A percentile compares a stretch with the other conserved stretches of the same genome.
phyloP scores from a whole-genome alignment of 2,888 invertebrate species.

The Capitulum mitella region DNA sequence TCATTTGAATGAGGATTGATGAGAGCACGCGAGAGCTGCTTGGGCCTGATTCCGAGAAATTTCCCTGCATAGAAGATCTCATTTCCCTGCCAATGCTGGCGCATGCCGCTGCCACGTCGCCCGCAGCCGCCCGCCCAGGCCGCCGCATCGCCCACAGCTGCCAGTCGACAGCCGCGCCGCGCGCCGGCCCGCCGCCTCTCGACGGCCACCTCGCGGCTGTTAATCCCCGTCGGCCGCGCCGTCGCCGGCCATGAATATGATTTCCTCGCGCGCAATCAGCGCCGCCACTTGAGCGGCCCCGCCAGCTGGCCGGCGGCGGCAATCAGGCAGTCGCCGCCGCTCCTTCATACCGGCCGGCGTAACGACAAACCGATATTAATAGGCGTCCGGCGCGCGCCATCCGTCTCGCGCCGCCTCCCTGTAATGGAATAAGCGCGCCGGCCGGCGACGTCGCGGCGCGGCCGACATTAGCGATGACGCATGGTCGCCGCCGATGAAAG shows the following conservation, averaged over 20 bases:
- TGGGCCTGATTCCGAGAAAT: neutral
- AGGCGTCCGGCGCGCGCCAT: neutral
- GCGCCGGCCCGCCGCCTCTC: neutral
- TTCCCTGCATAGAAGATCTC: no score
- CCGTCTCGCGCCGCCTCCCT: neutral
- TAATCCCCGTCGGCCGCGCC: neutral
- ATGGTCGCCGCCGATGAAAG: neutral
- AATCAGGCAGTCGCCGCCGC: neutral
- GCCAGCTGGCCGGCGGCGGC: neutral
- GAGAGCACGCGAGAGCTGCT: neutral
- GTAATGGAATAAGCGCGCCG: constrained; percentile 7
- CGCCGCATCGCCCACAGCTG: neutral
- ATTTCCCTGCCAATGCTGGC: no score
- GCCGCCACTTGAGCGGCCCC: neutral
- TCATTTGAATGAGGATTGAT: constrained; percentile 1
- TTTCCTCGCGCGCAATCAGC: constrained; percentile 1
- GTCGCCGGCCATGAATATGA: constrained; percentile 4
- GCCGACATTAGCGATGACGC: constrained; percentile 16
- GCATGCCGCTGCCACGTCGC: neutral
- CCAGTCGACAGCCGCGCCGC: neutral
- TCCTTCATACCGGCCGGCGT: neutral
- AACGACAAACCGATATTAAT: constrained; percentile 18
- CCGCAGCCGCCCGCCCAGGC: neutral
- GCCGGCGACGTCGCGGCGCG: neutral
- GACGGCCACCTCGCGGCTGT: neutral